A percentile compares a stretch with the other conserved stretches of the same genome.
Evolutionary conservation across 2,797 vertebrate genomes (phyloP).

Genomic region (Synaphobranchus kaupii): DNA sequence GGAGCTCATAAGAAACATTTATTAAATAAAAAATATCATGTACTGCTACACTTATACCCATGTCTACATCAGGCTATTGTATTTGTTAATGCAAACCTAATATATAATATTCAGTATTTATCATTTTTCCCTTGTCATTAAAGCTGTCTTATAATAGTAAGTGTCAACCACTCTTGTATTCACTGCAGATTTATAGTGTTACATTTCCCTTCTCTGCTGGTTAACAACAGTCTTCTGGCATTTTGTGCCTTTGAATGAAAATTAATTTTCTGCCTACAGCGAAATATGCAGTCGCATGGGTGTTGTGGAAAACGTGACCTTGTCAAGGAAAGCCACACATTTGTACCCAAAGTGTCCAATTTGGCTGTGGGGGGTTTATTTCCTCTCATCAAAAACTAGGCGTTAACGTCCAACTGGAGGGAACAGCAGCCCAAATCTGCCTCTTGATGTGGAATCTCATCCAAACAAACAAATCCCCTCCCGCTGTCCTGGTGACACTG

Average conservation of each 20-base stretch:
- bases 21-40: not conserved
- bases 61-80: not conserved
- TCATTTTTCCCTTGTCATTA: not conserved
- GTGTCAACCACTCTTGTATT: not conserved
- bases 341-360: conserved; percentile 52
- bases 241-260: not conserved
- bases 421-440: conserved; percentile 59
- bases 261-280: not conserved
- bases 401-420: conserved; percentile 51
- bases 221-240: not conserved
- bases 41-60: not conserved
- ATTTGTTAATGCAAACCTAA: not conserved
- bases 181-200: not conserved
- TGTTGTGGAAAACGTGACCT: not conserved
- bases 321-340: conserved; percentile 39
- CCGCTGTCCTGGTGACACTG: conserved; percentile 41
- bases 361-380: conserved; percentile 46
- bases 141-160: not conserved
- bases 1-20: not conserved
- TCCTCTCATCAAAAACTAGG: conserved; percentile 49
- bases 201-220: not conserved
- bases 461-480: conserved; percentile 43
- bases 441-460: conserved; percentile 53
- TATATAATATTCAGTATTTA: not conserved
- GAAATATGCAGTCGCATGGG: not conserved